Evolutionary conservation across 2,888 invertebrate genomes (phyloP), one percentile per base, ranked within the genome.

Genomic region (Cerceris ruficornis): DNA sequence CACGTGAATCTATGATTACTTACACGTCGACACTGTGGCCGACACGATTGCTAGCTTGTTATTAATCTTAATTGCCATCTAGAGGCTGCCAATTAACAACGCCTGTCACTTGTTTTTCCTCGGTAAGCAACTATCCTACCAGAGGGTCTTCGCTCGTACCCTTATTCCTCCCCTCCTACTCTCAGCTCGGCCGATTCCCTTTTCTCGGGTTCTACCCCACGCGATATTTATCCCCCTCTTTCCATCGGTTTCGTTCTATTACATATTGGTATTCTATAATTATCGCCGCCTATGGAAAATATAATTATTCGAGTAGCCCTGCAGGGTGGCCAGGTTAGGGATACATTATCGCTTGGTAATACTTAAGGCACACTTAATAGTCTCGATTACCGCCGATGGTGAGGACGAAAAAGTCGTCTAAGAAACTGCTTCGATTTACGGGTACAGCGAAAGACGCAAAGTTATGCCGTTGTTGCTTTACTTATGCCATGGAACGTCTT

Each of bases 1-100:
- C 39, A 17, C 13, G 14, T 13, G 49, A 64, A 57, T 39, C 49
- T 42, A 46, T 5, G 15, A 14, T 7, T 46, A 8, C 42, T 14
- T 46, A 46, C 46, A 43, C 46, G 46, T 7, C n/a, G 62, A 76
- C 72, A 80, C 79, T 81, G 80, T 79, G 81, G 76, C 83, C 87
- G 81, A 82, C n/a, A n/a, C 86, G 85, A 89, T 88, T 81, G 79
- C 84, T 82, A 80, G 86, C 88, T 90, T 88, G 90, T 91, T 90
- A 91, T 91, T 91, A 91, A 91, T 91, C 91, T 91, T 91, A 91
- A 91, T 91, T 90, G 90, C 90, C 88, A 91, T 91, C 90, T 88
- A 86, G 86, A 88, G 87, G 83, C 86, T 88, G 90, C 89, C 90
- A 91, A 91, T 91, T 91, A 91, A 90, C 89, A 90, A 90, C 89